Conservation (phyloP, 2,113 vertebrate genomes). For the Aleadryas rufinucha region DNA sequence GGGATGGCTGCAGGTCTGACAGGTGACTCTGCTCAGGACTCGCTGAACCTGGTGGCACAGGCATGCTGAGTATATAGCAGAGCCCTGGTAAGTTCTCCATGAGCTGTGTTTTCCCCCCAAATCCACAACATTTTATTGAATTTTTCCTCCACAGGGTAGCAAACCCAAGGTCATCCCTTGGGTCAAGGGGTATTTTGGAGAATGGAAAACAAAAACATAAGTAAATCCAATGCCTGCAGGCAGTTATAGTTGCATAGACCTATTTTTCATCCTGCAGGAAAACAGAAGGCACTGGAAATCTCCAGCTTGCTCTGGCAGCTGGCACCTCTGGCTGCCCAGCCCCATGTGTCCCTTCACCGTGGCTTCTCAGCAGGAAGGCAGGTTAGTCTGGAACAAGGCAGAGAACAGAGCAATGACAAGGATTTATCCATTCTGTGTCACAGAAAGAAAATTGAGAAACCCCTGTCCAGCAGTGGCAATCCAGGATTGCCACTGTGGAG, state of each 20-base stretch:
- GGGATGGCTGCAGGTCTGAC: background rate
- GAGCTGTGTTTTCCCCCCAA: background rate
- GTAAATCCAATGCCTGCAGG: background rate
- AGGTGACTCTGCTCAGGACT: background rate
- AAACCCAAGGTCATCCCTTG: background rate
- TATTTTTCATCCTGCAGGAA: background rate
- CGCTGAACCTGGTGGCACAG: background rate
- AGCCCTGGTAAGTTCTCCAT: background rate
- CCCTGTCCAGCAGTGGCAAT: background rate
- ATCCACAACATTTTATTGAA: background rate
- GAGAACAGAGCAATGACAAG: background rate
- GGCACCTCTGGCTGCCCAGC: background rate
- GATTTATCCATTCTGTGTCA: background rate
- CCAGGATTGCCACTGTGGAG: background rate
- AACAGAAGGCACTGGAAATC: background rate
- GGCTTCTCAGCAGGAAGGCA: background rate
- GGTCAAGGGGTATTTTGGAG: background rate
- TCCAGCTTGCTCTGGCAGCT: background rate
- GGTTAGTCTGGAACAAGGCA: background rate
- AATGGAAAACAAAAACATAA: background rate
- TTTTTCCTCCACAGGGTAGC: background rate
- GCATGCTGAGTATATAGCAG: background rate
- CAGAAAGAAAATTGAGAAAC: background rate
- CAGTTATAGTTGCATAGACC: background rate
- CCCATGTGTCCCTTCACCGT: fast-evolving